Conservation (phyloP, 2,888 invertebrate genomes). For the Monoplex corrugatus region DNA sequence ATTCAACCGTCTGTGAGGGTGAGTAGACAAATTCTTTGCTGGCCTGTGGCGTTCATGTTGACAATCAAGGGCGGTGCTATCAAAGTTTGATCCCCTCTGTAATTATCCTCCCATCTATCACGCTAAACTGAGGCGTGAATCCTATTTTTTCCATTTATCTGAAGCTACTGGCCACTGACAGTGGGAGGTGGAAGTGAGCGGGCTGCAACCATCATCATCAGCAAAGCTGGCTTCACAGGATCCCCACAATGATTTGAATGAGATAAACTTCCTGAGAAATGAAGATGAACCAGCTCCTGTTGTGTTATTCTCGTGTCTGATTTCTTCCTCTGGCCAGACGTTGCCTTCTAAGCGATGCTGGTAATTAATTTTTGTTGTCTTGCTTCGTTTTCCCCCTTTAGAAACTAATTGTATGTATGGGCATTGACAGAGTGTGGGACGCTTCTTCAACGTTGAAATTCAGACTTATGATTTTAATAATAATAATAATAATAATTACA, state of each 20-base stretch:
- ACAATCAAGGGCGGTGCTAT: slow-evolving; percentile 31
- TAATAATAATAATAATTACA: too few relatives aligned
- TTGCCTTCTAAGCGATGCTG: not conserved
- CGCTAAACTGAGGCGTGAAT: slow-evolving; percentile 47
- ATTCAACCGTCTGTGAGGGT: slow-evolving; percentile 40
- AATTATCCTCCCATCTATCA: slow-evolving; percentile 47
- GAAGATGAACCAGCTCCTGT: not conserved
- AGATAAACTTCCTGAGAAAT: slow-evolving; percentile 21
- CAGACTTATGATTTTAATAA: too few relatives aligned
- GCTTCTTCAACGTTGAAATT: too few relatives aligned
- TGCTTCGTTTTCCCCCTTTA: too few relatives aligned
- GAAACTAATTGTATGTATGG: too few relatives aligned
- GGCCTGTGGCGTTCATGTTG: slow-evolving; percentile 13
- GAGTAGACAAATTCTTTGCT: slow-evolving; percentile 45
- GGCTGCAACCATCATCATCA: not conserved
- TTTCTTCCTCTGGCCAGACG: too few relatives aligned
- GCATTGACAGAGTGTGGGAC: too few relatives aligned
- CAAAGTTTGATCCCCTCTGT: slow-evolving; percentile 39
- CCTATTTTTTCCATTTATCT: slow-evolving; percentile 37
- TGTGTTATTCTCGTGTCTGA: too few relatives aligned
- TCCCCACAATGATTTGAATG: not conserved
- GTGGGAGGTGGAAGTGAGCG: slow-evolving; percentile 18
- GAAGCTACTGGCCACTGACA: not conserved
- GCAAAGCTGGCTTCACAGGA: slow-evolving; percentile 29
- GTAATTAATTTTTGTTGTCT: not conserved